These are phyloP conservation scores for Thamnaconus septentrionalis DNA, from an alignment of 2,113 vertebrate species.

Conservation along the genomic window DNA sequence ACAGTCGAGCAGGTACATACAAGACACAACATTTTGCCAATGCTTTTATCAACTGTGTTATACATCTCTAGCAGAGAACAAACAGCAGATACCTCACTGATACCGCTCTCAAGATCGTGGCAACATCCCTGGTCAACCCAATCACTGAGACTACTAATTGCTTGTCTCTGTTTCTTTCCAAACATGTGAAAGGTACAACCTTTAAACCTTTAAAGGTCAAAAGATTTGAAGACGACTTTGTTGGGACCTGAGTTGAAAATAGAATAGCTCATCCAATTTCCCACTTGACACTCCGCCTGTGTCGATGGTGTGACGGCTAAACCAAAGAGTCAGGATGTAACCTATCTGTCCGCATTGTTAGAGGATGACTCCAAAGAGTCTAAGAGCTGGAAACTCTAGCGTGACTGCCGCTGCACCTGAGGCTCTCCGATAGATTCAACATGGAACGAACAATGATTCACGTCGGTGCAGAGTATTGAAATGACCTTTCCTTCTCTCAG, in stretches of 20 bases:
- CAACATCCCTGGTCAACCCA: too few relatives aligned
- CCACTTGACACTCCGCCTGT: too few relatives aligned
- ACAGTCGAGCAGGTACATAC: conserved; percentile 62
- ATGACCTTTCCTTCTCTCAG: conserved; percentile 71
- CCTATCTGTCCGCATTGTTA: conserved; percentile 55
- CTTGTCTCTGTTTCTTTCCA: too few relatives aligned
- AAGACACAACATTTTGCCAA: too few relatives aligned
- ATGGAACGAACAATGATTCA: conserved; percentile 52
- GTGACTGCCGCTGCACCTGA: conserved; percentile 35
- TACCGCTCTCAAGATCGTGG: too few relatives aligned
- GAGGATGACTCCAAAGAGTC: conserved; percentile 15
- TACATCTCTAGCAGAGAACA: too few relatives aligned
- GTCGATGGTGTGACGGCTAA: not conserved
- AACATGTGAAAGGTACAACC: not conserved
- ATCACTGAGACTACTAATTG: too few relatives aligned
- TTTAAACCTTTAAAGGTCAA: not conserved
- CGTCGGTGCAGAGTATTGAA: conserved; percentile 12
- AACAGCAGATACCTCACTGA: too few relatives aligned
- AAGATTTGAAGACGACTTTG: too few relatives aligned
- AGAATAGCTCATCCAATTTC: too few relatives aligned
- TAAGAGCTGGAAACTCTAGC: conserved; percentile 41
- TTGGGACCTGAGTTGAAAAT: too few relatives aligned
- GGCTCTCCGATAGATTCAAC: conserved; percentile 68
- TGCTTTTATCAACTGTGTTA: too few relatives aligned
- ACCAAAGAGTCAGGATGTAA: conserved; percentile 59